Conservation (phyloP, 1,140 invertebrate species). For the Zaprionus tsacasi region DNA sequence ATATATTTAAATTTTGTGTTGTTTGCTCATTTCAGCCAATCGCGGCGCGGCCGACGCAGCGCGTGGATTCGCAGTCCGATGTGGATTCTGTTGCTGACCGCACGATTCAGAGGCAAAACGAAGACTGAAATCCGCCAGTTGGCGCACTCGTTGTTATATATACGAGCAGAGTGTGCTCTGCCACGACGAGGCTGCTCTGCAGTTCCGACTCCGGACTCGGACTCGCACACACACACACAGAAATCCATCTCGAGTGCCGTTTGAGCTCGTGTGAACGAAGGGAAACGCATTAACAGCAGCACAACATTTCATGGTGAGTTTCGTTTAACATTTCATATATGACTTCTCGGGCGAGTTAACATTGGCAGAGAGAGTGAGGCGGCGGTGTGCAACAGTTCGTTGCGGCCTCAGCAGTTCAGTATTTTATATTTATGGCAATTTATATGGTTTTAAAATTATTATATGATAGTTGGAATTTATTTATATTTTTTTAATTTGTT, state of each 20-base stretch:
- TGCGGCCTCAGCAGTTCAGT: conserved; percentile 8
- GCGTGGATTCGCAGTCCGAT: conserved; percentile 42
- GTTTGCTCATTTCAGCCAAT: conserved; percentile 55
- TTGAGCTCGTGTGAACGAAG: neutral
- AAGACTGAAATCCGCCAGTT: conserved; percentile 74
- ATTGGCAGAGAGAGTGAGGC: neutral
- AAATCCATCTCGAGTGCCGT: neutral
- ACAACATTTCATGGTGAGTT: conserved; percentile 52
- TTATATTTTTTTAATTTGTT: neutral
- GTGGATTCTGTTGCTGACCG: conserved; percentile 63
- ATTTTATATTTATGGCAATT: too few species aligned
- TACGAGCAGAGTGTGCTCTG: conserved; percentile 36
- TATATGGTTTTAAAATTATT: neutral
- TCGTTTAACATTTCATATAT: conserved; percentile 13
- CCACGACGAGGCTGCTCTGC: neutral
- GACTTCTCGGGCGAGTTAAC: conserved; percentile 2
- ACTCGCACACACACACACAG: conserved; percentile 27
- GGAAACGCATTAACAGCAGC: neutral
- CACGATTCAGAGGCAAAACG: conserved; percentile 81
- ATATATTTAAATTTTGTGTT: conserved; percentile 35
- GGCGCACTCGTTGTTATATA: conserved; percentile 81
- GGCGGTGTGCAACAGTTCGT: conserved; percentile 54
- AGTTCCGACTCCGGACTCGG: conserved; percentile 27
- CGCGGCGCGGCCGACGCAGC: conserved; percentile 63
- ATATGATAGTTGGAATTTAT: too few species aligned